Conservation (phyloP, 2,797 vertebrate genomes). For the Glossophaga mutica region DNA sequence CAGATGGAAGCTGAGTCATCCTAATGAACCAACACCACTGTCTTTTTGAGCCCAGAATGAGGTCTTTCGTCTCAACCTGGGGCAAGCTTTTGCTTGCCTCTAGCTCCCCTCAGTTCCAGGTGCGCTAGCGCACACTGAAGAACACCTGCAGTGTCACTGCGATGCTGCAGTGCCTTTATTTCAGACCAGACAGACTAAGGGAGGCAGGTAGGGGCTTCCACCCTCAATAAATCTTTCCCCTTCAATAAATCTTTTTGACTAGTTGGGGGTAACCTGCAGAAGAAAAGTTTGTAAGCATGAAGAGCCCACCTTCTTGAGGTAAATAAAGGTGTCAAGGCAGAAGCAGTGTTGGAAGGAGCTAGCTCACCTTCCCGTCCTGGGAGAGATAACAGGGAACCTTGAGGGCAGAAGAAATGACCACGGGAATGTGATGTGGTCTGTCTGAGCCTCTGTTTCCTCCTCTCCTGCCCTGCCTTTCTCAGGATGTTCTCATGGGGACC, state of each 20-base stretch:
- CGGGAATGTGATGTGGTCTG: background rate
- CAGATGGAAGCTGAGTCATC: background rate
- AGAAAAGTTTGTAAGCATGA: background rate
- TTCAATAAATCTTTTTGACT: background rate
- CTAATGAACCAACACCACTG: background rate
- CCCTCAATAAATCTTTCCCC: background rate
- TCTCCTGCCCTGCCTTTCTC: background rate
- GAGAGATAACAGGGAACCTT: background rate
- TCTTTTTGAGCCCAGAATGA: background rate
- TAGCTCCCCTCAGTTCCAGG: background rate
- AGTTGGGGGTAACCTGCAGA: background rate
- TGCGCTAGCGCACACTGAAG: rapidly evolving
- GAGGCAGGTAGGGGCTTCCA: background rate
- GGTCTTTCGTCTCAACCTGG: background rate
- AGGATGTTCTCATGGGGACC: background rate
- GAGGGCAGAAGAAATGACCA: background rate
- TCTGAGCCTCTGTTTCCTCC: background rate
- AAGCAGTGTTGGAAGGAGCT: background rate
- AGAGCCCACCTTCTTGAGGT: background rate
- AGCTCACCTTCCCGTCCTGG: background rate
- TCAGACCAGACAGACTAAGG: background rate
- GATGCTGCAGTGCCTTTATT: background rate
- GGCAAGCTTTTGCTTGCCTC: background rate
- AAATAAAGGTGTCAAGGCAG: background rate
- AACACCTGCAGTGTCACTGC: no score